phyloP scores from a whole-genome alignment of 1,140 invertebrate species.

The Euura lappo region DNA sequence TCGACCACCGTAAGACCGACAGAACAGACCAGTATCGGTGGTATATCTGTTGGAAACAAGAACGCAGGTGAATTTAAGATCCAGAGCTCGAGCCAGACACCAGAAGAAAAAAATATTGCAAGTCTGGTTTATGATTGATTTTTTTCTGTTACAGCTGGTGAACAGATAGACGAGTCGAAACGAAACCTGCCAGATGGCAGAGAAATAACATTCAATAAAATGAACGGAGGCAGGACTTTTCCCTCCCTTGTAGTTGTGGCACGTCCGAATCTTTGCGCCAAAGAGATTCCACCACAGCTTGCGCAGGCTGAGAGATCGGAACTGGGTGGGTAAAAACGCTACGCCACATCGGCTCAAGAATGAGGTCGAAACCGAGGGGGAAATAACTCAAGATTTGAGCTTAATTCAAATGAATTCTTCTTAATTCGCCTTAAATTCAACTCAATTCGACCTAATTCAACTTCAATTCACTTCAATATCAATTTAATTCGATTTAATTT shows the following conservation, averaged over 20 bases:
- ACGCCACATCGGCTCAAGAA: background rate
- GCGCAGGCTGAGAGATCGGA: conserved; percentile 57
- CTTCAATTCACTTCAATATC: too few relatives aligned
- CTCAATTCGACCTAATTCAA: too few relatives aligned
- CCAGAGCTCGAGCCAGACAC: conserved; percentile 29
- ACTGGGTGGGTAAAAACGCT: conserved; percentile 57
- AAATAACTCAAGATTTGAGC: too few relatives aligned
- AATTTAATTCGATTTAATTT: too few relatives aligned
- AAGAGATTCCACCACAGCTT: conserved; percentile 60
- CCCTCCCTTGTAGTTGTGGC: conserved; percentile 83
- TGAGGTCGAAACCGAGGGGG: too few relatives aligned
- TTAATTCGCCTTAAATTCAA: too few relatives aligned
- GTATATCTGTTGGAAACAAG: conserved; percentile 66
- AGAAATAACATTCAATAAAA: conserved; percentile 78
- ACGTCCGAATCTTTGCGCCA: conserved; percentile 73
- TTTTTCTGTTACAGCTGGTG: conserved; percentile 40
- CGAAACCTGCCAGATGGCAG: conserved; percentile 68
- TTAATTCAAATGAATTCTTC: too few relatives aligned
- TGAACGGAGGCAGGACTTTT: conserved; percentile 81
- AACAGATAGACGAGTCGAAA: conserved; percentile 53
- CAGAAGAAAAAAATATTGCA: too few relatives aligned
- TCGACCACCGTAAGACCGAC: conserved; percentile 61
- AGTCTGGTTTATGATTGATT: conserved; percentile 54
- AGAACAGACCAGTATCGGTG: conserved; percentile 72
- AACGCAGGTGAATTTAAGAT: conserved; percentile 55